Percentiles rank a stretch among this genome's conserved stretches.
Conservation (phyloP, 2,888 invertebrate genomes). For the Hyles lineata region DNA sequence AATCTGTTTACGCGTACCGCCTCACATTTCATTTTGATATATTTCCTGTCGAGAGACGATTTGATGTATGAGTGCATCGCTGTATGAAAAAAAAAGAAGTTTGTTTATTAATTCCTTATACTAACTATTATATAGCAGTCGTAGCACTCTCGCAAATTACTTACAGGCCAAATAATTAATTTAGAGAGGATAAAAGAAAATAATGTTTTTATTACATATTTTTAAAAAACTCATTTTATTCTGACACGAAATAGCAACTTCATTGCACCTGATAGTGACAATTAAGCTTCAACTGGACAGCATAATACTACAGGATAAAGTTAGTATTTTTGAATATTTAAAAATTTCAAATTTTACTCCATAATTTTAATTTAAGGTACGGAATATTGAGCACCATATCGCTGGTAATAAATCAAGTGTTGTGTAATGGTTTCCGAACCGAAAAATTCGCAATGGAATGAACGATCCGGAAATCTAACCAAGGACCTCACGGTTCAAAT, state of each 20-base stretch:
- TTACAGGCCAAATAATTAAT: too few species aligned
- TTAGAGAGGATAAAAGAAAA: too few species aligned
- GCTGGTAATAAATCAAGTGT: not conserved
- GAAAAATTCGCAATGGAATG: not conserved
- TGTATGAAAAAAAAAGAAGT: not conserved
- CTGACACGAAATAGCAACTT: too few species aligned
- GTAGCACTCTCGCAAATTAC: too few species aligned
- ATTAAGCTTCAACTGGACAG: too few species aligned
- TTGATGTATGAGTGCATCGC: not conserved
- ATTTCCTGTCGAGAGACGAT: constrained; percentile 45
- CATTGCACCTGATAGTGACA: too few species aligned
- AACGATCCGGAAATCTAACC: not conserved
- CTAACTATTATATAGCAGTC: too few species aligned
- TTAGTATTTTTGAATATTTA: too few species aligned
- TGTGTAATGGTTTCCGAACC: not conserved
- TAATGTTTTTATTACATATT: too few species aligned
- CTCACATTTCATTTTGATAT: constrained; percentile 38
- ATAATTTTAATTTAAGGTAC: not conserved
- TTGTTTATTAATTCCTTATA: not conserved
- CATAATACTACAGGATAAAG: too few species aligned
- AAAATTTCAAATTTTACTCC: too few species aligned
- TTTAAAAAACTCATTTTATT: too few species aligned
- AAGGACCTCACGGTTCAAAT: not conserved
- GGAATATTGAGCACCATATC: not conserved
- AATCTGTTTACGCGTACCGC: constrained; percentile 28